Evolutionary conservation across 2,797 vertebrate species (phyloP).

Genomic region (Smutsia temminckii): DNA sequence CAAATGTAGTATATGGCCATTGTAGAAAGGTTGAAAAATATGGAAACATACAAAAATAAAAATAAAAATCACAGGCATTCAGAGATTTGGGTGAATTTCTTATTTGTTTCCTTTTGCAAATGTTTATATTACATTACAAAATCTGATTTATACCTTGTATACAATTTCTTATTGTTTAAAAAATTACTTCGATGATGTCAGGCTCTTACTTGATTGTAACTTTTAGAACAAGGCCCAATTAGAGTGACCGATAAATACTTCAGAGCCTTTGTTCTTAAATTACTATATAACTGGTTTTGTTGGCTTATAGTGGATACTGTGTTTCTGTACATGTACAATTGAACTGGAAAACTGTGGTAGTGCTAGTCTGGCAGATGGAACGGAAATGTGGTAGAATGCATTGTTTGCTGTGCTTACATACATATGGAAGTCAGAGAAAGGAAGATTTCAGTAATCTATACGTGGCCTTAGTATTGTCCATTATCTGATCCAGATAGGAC

Average conservation of each 20-base stretch:
- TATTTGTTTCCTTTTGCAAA: not conserved
- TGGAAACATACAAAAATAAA: conserved; percentile 32
- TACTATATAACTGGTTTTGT: not conserved
- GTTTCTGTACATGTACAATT: not conserved
- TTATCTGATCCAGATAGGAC: not conserved
- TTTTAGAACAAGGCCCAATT: conserved; percentile 15
- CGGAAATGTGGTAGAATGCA: not conserved
- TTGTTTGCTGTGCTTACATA: not conserved
- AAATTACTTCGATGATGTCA: not conserved
- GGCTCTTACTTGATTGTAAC: conserved; percentile 20
- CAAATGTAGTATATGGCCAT: not conserved
- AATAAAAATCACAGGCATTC: conserved; percentile 5
- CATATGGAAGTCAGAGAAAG: not conserved
- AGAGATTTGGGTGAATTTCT: not conserved
- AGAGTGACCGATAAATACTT: not conserved
- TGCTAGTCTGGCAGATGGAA: not conserved
- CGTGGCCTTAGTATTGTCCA: not conserved
- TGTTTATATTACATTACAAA: conserved; percentile 23
- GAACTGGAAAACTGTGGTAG: conserved; percentile 38
- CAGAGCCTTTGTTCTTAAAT: not conserved
- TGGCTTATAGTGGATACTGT: not conserved
- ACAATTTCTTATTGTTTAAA: conserved; percentile 20
- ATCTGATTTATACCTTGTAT: not conserved
- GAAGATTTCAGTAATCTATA: not conserved
- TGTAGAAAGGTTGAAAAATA: not conserved